Evolutionary conservation across 2,113 vertebrate genomes (phyloP).

Genomic region (Dissostichus mawsoni): DNA sequence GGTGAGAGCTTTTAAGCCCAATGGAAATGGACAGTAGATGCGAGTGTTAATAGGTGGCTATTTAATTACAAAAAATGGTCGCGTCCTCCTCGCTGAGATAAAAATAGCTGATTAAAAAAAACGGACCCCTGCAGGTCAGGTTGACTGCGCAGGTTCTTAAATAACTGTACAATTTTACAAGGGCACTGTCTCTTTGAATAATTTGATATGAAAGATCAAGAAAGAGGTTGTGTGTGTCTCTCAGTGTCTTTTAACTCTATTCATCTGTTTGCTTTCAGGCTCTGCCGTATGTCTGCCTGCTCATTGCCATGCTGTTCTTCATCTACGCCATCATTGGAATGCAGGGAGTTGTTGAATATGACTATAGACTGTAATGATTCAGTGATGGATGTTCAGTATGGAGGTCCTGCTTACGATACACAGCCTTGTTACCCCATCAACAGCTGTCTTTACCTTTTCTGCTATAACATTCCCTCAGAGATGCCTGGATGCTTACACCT

Average conservation of each 20-base stretch:
- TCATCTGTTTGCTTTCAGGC: conserved; percentile 83
- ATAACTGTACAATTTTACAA: conserved; percentile 39
- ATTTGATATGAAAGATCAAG: conserved; percentile 12
- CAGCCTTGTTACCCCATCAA: background rate
- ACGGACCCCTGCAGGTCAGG: conserved; percentile 40
- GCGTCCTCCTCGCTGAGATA: conserved; percentile 24
- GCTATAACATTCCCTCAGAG: background rate
- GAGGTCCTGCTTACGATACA: background rate
- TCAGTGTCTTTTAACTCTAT: conserved; percentile 5
- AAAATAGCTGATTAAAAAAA: conserved; percentile 54
- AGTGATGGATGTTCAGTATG: background rate
- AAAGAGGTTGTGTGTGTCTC: background rate
- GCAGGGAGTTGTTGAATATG: conserved; percentile 85
- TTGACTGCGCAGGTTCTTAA: conserved; percentile 26
- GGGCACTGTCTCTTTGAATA: conserved; percentile 19
- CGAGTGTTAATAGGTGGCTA: conserved; percentile 56
- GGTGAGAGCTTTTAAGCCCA: conserved; percentile 67
- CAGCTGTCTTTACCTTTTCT: background rate
- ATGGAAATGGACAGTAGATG: conserved; percentile 60
- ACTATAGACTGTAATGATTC: background rate
- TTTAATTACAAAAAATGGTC: conserved; percentile 64
- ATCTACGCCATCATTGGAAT: conserved; percentile 99
- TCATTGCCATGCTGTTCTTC: conserved; percentile 99
- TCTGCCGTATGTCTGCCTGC: conserved; percentile 96
- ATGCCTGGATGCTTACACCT: background rate